Evolutionary conservation across 2,113 vertebrate genomes (phyloP), one percentile per base, ranked within the genome.

Genomic region (Meriones unguiculatus): DNA sequence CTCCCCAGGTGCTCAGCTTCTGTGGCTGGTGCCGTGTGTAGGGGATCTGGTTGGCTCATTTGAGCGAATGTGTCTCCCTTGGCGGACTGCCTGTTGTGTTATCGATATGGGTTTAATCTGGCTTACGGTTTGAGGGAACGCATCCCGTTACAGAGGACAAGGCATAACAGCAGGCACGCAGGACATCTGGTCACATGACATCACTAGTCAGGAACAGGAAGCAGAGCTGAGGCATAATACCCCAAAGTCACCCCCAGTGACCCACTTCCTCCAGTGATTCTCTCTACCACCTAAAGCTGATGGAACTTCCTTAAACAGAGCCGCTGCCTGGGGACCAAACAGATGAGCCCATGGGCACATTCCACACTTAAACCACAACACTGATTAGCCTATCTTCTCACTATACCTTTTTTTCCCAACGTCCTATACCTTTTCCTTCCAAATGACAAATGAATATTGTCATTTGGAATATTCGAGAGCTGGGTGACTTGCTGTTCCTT

Each of bases 381-480:
- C 24, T 22, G 30, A 65, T 46, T 14, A 18, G 7, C 35, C 0
- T 2, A 7, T 17, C 22, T 5, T 35, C 7, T n/a, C 46, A 25
- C 6, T 28, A 7, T 1, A 2, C 12, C 35, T 17, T 24, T 28
- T 28, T 7, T 50, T 35, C 35, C n/a, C 1, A 1, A 12, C 1
- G 0, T 32, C 62, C 57, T 0, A 13, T 2, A 2, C 12, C 38
- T 28, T 30, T 86, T 57, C 46, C 59, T 91, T 80, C 67, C 52
- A n/a, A 64, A 65, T 35, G 11, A 86, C 65, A 62, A 35, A 30
- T 11, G 18, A 2, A n/a, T n/a, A n/a, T n/a, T n/a, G n/a, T n/a
- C n/a, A n/a, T n/a, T n/a, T n/a, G 52, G 82, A 62, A 72, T 35
- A 20, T 17, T 14, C 17, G 82, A 85, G 25, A 81, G 4, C 64